These are phyloP conservation scores for Propithecus perrieri DNA, from an alignment of 2,797 vertebrate species.

Conservation along the genomic window DNA sequence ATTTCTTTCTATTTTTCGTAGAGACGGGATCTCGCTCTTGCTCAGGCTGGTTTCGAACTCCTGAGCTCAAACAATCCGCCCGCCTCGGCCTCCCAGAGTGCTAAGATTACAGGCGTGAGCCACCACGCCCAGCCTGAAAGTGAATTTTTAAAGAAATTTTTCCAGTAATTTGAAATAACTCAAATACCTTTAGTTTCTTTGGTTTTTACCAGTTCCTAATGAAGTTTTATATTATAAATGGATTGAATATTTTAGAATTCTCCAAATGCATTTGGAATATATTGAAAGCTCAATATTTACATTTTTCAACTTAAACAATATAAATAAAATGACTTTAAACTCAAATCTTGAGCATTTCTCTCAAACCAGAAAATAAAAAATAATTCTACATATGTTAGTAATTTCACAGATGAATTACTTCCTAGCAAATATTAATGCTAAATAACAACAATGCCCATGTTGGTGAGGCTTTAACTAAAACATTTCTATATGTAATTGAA, in stretches of 20 bases:
- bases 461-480: conserved; percentile 31
- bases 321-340: background rate
- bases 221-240: background rate
- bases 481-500: conserved; percentile 5
- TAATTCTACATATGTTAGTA: background rate
- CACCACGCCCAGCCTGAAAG: no score
- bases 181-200: background rate
- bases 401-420: conserved; percentile 19
- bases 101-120: no score
- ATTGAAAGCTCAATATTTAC: background rate
- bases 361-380: background rate
- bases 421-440: background rate
- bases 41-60: no score
- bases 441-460: background rate
- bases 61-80: no score
- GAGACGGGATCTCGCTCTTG: no score
- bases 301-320: background rate
- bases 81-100: no score
- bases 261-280: background rate
- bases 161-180: background rate
- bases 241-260: background rate
- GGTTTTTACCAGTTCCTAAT: background rate
- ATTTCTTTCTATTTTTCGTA: no score
- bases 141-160: background rate
- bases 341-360: background rate